Base-by-base conservation (phyloP, 2,888 invertebrate species). In the Ophioninae sp. region DNA sequence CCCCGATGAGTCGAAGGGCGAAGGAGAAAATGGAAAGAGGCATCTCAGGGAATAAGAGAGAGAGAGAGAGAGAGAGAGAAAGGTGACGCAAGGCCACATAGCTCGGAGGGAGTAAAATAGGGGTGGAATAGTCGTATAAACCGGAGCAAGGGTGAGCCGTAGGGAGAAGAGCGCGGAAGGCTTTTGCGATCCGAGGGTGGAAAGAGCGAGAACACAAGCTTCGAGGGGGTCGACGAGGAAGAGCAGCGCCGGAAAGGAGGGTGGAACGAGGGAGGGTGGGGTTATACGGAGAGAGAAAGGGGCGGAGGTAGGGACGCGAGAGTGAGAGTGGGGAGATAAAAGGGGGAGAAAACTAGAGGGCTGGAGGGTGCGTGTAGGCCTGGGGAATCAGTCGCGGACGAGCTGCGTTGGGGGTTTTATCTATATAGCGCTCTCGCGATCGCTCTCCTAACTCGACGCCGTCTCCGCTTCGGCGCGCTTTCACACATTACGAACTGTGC, bases 371-470 rank as follows among this genome's bases (percentile, higher is more conserved):
- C 92, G 92, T 91, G 89, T 92, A 91, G 91, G 91, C 91, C 91
- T 92, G 92, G 92, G 89, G 91, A 91, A 92, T 91, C 92, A 92
- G 93, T 92, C 92, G 92, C 91, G 91, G 92, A 91, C 92, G 92
- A 92, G 91, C 92, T 92, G 91, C 91, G 91, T 91, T 90, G 90
- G 91, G 91, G 90, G 90, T 92, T 91, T 91, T 91, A 89, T 91
- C 92, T 91, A 90, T 91, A 90, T 91, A 89, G 88, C 89, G 77
- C 80, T 86, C 79, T 65, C 65, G 65, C 68, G 67, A 74, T 68
- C 67, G 79, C 74, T 79, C 67, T 64, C 74, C 67, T 68, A 61
- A 79, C 79, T 50, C 79, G 73, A 79, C 72, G 79, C 57, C 59
- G 59, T 82, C 85, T 85, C 84, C 86, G 85, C 81, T 86, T 73